These are phyloP conservation scores for Diabrotica balteata DNA, from an alignment of 2,888 invertebrate genomes.

Conservation along the genomic window DNA sequence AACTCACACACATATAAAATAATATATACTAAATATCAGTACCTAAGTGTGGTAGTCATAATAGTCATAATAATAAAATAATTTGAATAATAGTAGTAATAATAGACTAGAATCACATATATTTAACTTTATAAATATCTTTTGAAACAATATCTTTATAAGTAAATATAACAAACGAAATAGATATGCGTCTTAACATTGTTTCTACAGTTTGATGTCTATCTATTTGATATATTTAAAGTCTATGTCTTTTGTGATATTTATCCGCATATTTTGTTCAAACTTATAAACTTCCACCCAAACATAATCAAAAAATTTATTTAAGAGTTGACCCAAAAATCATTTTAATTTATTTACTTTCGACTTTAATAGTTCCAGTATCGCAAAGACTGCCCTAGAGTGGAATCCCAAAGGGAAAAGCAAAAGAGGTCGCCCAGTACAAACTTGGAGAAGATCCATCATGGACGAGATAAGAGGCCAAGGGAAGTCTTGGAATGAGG, in stretches of 20 bases:
- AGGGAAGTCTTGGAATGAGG: too few species aligned
- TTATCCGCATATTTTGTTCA: not conserved
- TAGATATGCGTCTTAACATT: conserved; percentile 18
- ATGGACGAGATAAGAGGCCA: too few species aligned
- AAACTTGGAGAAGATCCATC: too few species aligned
- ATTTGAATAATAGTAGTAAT: conserved; percentile 6
- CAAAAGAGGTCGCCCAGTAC: too few species aligned
- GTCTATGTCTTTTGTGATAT: not conserved
- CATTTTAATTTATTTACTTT: too few species aligned
- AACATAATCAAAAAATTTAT: too few species aligned
- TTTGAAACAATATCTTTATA: conserved; percentile 42
- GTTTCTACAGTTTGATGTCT: not conserved
- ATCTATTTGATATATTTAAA: not conserved
- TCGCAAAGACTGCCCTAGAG: too few species aligned
- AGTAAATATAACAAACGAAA: conserved; percentile 25
- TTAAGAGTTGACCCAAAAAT: too few species aligned
- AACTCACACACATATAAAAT: conserved; percentile 44
- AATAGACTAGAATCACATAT: conserved; percentile 50
- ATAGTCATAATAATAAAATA: too few species aligned
- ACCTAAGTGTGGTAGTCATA: conserved; percentile 12
- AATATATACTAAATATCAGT: conserved; percentile 43
- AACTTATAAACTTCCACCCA: too few species aligned
- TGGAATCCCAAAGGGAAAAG: too few species aligned
- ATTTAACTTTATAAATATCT: conserved; percentile 45
- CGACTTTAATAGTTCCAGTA: too few species aligned